Evolutionary conservation across 2,888 invertebrate genomes (phyloP).

Genomic region (Arctia plantaginis): DNA sequence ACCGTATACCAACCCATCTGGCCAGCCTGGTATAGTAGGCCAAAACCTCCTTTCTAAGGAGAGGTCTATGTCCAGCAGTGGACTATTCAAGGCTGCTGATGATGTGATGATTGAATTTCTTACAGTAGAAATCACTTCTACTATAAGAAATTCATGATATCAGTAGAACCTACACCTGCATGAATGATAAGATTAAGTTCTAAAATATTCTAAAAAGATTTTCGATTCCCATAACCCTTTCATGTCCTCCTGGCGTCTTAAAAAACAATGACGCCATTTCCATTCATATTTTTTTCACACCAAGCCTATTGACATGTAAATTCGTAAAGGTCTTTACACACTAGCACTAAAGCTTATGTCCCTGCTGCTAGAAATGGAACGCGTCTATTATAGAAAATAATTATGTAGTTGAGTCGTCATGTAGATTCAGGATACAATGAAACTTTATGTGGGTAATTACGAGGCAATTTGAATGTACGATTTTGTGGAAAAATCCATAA

Average conservation of each 20-base stretch:
- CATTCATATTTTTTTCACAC: constrained; percentile 37
- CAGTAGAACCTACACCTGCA: not conserved
- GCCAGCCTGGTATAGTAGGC: no score
- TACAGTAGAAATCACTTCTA: no score
- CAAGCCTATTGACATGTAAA: constrained; percentile 50
- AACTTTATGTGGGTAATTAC: not conserved
- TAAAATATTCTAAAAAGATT: not conserved
- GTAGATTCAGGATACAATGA: not conserved
- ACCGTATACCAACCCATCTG: no score
- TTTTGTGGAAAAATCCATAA: no score
- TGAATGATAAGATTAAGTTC: not conserved
- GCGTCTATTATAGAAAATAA: not conserved
- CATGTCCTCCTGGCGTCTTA: constrained; percentile 10
- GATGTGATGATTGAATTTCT: no score
- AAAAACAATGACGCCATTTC: constrained; percentile 45
- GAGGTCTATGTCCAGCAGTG: no score
- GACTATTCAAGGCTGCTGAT: no score
- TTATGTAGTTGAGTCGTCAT: not conserved
- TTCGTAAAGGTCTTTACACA: constrained; percentile 30
- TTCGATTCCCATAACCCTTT: not conserved
- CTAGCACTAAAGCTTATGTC: not conserved
- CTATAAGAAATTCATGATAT: not conserved
- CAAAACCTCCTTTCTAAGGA: no score
- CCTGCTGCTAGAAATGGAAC: not conserved
- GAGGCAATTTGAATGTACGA: no score